phyloP scores from a whole-genome alignment of 2,797 vertebrate genomes.

The Botia almorhae region DNA sequence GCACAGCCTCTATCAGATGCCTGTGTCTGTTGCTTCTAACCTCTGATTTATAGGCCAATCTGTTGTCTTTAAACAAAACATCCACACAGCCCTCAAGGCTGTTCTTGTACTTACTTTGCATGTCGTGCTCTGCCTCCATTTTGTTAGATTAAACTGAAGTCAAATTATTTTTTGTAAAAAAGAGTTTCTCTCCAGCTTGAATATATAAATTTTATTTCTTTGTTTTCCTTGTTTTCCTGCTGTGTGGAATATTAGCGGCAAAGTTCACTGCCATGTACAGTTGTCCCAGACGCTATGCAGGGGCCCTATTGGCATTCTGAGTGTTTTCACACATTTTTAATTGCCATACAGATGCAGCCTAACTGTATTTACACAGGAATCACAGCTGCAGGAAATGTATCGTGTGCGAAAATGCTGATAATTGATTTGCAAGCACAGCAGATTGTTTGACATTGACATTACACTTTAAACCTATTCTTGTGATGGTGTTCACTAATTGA shows the following conservation, averaged over 20 bases:
- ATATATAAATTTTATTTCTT: slow-evolving; percentile 16
- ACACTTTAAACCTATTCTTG: neutral
- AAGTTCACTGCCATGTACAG: neutral
- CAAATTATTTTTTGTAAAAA: no score
- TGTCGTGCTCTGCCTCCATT: no score
- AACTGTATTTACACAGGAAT: neutral
- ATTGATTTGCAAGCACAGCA: slow-evolving; percentile 1
- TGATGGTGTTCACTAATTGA: neutral
- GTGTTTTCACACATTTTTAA: neutral
- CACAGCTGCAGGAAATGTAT: neutral
- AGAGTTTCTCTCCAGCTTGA: neutral
- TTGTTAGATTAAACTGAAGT: no score
- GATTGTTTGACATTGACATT: neutral
- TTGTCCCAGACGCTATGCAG: neutral
- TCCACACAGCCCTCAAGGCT: no score
- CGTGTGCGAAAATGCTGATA: neutral
- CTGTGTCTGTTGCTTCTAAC: neutral
- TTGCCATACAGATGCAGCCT: neutral
- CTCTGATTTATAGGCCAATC: neutral
- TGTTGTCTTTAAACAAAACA: no score
- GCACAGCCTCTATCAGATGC: neutral
- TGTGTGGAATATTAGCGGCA: neutral
- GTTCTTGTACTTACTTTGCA: no score
- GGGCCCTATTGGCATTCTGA: neutral
- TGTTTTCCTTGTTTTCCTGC: neutral